Percentiles rank a stretch among this genome's conserved stretches.
Evolutionary conservation across 2,797 vertebrate genomes (phyloP).

Genomic region (Heliangelus exortis): DNA sequence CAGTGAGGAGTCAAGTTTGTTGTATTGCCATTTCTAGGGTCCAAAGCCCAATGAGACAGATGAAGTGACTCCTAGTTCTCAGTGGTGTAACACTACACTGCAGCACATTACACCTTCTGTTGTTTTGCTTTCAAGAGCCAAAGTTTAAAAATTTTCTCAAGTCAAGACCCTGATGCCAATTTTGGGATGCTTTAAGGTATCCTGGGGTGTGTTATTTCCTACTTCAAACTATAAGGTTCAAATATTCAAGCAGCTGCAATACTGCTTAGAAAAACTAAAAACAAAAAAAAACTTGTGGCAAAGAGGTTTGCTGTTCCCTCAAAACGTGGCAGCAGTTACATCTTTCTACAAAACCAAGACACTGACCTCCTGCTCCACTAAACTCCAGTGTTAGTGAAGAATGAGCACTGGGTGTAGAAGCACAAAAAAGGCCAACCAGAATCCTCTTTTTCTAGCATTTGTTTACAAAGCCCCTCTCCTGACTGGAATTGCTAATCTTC

Average conservation of each 20-base stretch:
- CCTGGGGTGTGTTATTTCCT: not conserved
- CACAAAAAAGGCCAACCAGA: not conserved
- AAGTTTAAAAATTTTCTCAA: not conserved
- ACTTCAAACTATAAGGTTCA: not conserved
- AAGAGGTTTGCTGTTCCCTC: not conserved
- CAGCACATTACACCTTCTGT: rapidly evolving
- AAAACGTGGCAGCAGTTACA: not conserved
- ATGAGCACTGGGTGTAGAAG: not conserved
- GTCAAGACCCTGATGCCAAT: not conserved
- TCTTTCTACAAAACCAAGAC: not conserved
- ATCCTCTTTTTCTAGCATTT: not conserved
- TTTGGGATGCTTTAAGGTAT: not conserved
- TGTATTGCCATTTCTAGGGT: not conserved
- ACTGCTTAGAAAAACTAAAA: not conserved
- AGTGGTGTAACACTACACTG: not conserved
- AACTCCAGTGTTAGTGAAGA: not conserved
- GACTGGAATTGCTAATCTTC: not conserved
- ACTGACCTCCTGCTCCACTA: not conserved
- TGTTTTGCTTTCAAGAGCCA: not conserved
- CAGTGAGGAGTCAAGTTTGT: not conserved
- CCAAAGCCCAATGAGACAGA: not conserved
- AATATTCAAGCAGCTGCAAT: not conserved
- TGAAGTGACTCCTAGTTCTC: not conserved
- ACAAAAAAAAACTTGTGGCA: not conserved
- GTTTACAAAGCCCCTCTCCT: not conserved